Evolutionary conservation across 2,113 vertebrate species (phyloP), one percentile per base, ranked within the genome.

Genomic region (Anguilla japonica): DNA sequence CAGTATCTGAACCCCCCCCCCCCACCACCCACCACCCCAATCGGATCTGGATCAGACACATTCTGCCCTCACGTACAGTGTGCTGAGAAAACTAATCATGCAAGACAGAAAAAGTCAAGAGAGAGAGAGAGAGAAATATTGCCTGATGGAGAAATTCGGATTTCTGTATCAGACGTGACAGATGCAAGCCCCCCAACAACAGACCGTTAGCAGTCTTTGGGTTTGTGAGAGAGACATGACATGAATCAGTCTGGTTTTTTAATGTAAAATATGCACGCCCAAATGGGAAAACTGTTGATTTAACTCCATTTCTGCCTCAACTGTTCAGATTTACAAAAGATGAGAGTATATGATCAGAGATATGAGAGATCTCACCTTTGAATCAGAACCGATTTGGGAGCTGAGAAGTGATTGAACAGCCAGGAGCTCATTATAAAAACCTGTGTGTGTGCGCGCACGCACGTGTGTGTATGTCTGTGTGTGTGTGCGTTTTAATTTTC

Each of bases 331-430:
- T 53, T 53, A 53, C 50, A 53, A 53, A 40, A 46, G 43, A 56
- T 81, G 26, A 56, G 20, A 43, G 79, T 60, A 57, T 85, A 34
- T n/a, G 14, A 43, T 60, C 83, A 41, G 79, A 57, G 60, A 87
- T 79, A 81, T 22, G 20, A 26, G 84, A 40, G 81, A 41, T 79
- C 41, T 86, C 88, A 89, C 79, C 84, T 86, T 91, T 89, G 67
- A 67, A 86, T 88, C 85, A 84, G 3, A 63, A 40, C 57, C 53
- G 57, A 87, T 84, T 88, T 63, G 43, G 50, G 56, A 60, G 71
- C 82, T 43, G 39, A 41, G 82, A 41, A 39, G 39, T 53, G 43
- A 50, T 56, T 83, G 26, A 50, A 18, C 39, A 63, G 43, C 84
- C 16, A 46, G n/a, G 40, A 46, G 39, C 18, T 57, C 50, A 41